Evolutionary conservation across 2,113 vertebrate species (phyloP), one percentile per base, ranked within the genome.

Genomic region (Salvelinus fontinalis): DNA sequence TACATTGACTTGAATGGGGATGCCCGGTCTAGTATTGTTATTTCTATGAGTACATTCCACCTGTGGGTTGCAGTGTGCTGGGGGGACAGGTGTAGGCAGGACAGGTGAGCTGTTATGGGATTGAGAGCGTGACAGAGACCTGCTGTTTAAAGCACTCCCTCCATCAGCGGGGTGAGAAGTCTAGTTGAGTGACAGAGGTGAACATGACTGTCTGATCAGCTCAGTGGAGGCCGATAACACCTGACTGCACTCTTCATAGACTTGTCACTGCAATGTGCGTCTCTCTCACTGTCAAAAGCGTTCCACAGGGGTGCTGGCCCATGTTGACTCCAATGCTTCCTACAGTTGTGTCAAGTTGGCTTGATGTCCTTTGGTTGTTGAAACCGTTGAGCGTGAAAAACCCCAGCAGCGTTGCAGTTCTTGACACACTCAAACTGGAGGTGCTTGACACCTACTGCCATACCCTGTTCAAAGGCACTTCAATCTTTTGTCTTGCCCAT

Each of bases 141-240:
- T 65, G 60, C 24, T 20, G 49, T 16, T 75, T 48, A 7, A 26
- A 13, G n/a, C n/a, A 14, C 8, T 66, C 18, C 48, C 26, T 70
- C 26, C 18, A 74, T 29, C 24, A 29, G 5, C 16, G 18, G 49
- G 68, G 71, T 13, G 68, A 26, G 14, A 20, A 75, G 49, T 48
- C 26, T 49, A 16, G 79, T 48, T 88, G 89, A 92, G 22, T 89
- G 88, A 86, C 87, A 87, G 83, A 65, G 66, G 79, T 88, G 80
- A 39, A 16, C 67, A 93, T 86, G 71, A 73, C 64, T 85, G 87
- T 89, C 90, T 82, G n/a, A 66, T 81, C 67, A 4, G 76, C 73
- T 92, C 79, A 80, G 26, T 44, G 85, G 81, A 85, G 75, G 34
- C 60, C 22, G 71, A 62, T 62, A 70, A 74, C 78, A 79, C 81